Percentiles rank a stretch among this genome's conserved stretches.
These are phyloP conservation scores for Pomacea maculata DNA, from an alignment of 1,140 invertebrate species.

Conservation along the genomic window DNA sequence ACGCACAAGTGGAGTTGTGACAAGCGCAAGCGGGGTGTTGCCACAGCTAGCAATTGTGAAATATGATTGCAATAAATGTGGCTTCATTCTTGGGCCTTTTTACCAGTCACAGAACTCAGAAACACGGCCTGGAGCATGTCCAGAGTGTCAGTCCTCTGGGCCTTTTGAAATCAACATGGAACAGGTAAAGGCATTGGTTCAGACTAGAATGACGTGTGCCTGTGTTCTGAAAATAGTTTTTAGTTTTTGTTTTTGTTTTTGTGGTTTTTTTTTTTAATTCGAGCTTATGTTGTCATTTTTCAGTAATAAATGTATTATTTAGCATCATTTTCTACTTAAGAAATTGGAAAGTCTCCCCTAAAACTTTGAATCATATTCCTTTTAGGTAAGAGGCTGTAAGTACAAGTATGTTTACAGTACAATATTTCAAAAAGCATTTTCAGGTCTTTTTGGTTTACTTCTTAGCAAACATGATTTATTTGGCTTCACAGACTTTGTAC, in stretches of 20 bases:
- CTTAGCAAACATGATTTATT: neutral
- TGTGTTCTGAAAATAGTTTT: too few relatives aligned
- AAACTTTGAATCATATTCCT: too few relatives aligned
- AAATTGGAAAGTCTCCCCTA: too few relatives aligned
- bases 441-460: neutral
- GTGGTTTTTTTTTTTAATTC: too few relatives aligned
- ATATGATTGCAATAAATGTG: conserved; percentile 97
- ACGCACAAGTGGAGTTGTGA: conserved; percentile 95
- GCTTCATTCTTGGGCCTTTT: conserved; percentile 94
- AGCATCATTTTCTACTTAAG: too few relatives aligned
- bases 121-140: conserved; percentile 95
- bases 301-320: too few relatives aligned
- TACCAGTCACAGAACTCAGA: conserved; percentile 91
- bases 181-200: conserved; percentile 72
- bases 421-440: neutral
- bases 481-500: conserved; percentile 85
- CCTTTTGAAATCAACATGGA: conserved; percentile 83
- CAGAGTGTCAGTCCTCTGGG: conserved; percentile 96
- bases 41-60: conserved; percentile 96
- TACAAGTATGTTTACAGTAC: neutral
- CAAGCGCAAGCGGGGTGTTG: conserved; percentile 92
- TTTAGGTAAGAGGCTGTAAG: neutral
- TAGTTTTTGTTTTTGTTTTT: too few relatives aligned
- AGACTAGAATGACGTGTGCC: neutral
- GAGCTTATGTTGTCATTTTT: too few relatives aligned